phyloP scores from a whole-genome alignment of 2,113 vertebrate genomes.

The Patagioenas fasciata region DNA sequence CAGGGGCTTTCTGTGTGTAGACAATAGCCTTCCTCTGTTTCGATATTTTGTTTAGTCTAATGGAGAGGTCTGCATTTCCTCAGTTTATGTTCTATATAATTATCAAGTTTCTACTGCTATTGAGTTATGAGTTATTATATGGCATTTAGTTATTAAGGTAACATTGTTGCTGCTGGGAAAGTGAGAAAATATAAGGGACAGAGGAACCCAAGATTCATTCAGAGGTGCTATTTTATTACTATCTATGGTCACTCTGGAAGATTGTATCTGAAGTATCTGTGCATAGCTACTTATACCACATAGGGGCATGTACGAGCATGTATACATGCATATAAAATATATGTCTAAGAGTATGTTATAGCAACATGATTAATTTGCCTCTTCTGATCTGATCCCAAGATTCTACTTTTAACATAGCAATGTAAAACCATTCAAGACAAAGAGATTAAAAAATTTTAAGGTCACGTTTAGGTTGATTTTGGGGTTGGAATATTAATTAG shows the following conservation, averaged over 20 bases:
- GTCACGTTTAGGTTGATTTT: not conserved
- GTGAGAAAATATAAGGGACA: not conserved
- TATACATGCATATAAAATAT: not conserved
- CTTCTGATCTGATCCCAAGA: not conserved
- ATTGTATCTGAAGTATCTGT: not conserved
- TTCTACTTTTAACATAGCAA: not conserved
- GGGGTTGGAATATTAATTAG: conserved; percentile 8
- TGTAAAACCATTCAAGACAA: not conserved
- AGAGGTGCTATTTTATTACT: not conserved
- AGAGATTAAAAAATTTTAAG: not conserved
- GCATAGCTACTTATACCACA: not conserved
- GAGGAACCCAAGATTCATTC: not conserved
- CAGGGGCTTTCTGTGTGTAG: not conserved
- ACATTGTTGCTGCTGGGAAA: not conserved
- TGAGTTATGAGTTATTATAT: not conserved
- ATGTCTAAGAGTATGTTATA: not conserved
- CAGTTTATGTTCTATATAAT: fast-evolving
- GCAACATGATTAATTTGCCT: not conserved
- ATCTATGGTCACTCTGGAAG: not conserved
- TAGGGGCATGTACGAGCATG: fast-evolving
- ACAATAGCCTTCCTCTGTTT: not conserved
- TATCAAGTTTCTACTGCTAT: not conserved
- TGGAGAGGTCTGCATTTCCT: not conserved
- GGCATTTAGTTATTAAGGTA: not conserved
- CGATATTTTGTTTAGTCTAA: not conserved